Base-by-base conservation (phyloP, 1,140 invertebrate genomes). In the Odontomachus brunneus region DNA sequence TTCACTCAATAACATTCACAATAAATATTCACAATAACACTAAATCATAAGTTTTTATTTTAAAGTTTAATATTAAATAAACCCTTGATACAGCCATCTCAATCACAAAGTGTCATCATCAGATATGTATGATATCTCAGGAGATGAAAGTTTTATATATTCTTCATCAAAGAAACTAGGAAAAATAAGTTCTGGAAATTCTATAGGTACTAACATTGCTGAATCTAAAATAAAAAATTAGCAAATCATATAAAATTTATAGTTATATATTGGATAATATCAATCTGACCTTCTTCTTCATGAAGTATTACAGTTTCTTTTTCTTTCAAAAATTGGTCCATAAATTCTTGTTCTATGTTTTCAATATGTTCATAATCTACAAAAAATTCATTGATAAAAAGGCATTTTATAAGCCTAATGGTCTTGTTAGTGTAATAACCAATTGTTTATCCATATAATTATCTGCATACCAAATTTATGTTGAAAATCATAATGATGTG, bases 261-360 rank as follows among this genome's bases (percentile, higher is more conserved):
- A 75, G 22, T 63, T 49, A 63, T 11, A 17, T 59, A 22, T 48
- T 29, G 26, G 5, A 38, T 51, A 49, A 65, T 59, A 53, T 24
- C n/a, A 60, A 84, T 84, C 90, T 83, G 87, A 90, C 15, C 67
- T 62, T 88, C 84, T 24, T 92, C 85, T 53, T 90, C 67, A 17
- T 51, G 49, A 29, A 49, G 38, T 4, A 24, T 14, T 15, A 81
- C 62, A 0, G 87, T 72, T 11, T 76, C 22, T 53, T 75, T 62
- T 1, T 44, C 60, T 14, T 76, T 85, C 12, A n/a, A 55, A 12
- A 67, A 9, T 11, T 87, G 19, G 49, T 80, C 65, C n/a, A 76
- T 73, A 26, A 82, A 87, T 51, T 80, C 60, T 49, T 85, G 76
- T 49, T 85, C 71, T 22, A 85, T 19, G 1, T 19, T 2, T 44